These are phyloP conservation scores for Centropus bengalensis DNA, from an alignment of 2,113 vertebrate species.

Conservation along the genomic window DNA sequence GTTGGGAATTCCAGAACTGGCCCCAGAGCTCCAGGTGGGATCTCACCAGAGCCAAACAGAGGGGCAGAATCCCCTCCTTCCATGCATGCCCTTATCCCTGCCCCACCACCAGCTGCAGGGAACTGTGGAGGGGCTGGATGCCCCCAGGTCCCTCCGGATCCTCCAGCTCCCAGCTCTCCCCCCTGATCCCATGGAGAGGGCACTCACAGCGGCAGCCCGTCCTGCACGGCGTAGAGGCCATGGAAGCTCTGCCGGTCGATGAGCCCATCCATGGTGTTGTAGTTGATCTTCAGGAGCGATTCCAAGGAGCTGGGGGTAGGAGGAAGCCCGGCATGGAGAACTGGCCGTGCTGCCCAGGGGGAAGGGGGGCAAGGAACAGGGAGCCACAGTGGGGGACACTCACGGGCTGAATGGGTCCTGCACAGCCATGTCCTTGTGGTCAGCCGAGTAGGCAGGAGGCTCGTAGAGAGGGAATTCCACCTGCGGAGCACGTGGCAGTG, in stretches of 20 bases:
- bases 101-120: fast-evolving
- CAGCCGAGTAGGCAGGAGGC: constrained; percentile 73
- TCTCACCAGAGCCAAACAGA: too few species aligned
- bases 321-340: neutral
- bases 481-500: constrained; percentile 28
- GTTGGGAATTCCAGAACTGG: too few species aligned
- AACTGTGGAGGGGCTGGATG: neutral
- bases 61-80: too few species aligned
- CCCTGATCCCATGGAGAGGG: fast-evolving
- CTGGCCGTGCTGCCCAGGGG: neutral
- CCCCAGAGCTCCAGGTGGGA: too few species aligned
- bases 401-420: constrained; percentile 73
- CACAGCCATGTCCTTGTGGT: constrained; percentile 61
- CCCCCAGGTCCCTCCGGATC: neutral
- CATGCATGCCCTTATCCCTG: fast-evolving
- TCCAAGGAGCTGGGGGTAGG: constrained; percentile 55
- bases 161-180: fast-evolving
- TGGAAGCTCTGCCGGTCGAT: constrained; percentile 77
- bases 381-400: neutral
- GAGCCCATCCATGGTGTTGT: constrained; percentile 71
- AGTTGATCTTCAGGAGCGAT: constrained; percentile 70
- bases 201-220: constrained; percentile 77
- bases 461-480: constrained; percentile 81
- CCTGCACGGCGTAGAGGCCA: constrained; percentile 44
- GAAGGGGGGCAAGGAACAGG: neutral